Evolutionary conservation across 2,113 vertebrate genomes (phyloP), one percentile per base, ranked within the genome.

Genomic region (Hiodon alosoides): DNA sequence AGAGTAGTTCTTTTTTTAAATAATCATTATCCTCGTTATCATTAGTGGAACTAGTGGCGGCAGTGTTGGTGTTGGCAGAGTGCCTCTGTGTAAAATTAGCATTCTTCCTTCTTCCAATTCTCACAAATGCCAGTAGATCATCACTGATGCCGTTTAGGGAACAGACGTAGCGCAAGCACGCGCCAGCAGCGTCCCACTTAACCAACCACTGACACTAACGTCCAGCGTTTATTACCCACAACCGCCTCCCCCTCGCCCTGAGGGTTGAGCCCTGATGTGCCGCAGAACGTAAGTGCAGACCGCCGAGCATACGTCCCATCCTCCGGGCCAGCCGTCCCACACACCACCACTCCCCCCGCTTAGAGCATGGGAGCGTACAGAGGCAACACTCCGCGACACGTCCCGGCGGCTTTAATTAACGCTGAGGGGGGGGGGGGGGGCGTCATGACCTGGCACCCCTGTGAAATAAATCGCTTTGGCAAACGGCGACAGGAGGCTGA

Each of bases 401-500:
- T 9, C 4, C 9, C 58, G 9, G 58, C 58, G 3, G 58, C 58
- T 58, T 48, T 59, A 60, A 48, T 3, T 13, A 17, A 64, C 61
- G 31, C 31, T 31, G 31, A 4, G 5, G 9, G 51, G 67, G 3
- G 67, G 67, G 48, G 66, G 66, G 14, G n/a, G 9, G 53, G 10
- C 54, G 2, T n/a, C 31, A 59, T 8, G 31, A 71, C 14, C 0
- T 17, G 46, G 55, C n/a, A 4, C 55, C 54, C 47, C 69, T 54
- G 55, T n/a, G 58, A 71, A 71, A 71, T 58, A 71, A 71, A 71
- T 47, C 48, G 46, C 17, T 59, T 59, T 59, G 9, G 9, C 58
- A 59, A 59, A 59, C 9, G 58, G 69, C 59, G 54, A 71, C 69
- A 71, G 69, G 7, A 71, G 55, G 10, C 13, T 71, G 69, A 71